Evolutionary conservation across 2,797 vertebrate species (phyloP).

Genomic region (Limnodromus scolopaceus): DNA sequence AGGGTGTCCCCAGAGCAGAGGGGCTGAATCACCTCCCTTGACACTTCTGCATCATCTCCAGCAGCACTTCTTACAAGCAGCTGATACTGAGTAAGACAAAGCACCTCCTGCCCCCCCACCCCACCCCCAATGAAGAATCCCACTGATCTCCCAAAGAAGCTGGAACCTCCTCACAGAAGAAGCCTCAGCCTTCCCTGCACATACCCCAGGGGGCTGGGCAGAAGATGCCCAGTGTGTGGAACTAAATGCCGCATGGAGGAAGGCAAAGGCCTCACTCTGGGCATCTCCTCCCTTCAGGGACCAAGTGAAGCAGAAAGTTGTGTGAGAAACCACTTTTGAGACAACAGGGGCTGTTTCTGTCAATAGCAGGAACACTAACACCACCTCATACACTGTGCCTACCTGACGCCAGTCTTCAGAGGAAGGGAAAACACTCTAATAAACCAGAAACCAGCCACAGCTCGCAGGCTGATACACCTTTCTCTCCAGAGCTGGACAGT

Average conservation of each 20-base stretch:
- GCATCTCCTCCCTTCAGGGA: neutral
- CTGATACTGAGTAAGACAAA: neutral
- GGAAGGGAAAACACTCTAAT: neutral
- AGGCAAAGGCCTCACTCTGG: neutral
- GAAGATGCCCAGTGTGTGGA: neutral
- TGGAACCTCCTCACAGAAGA: neutral
- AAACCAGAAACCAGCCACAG: neutral
- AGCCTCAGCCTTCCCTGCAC: neutral
- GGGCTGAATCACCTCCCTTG: too few relatives aligned
- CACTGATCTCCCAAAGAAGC: too few relatives aligned
- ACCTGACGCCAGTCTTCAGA: neutral
- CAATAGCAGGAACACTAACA: too few relatives aligned
- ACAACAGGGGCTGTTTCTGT: neutral
- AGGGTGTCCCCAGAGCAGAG: too few relatives aligned
- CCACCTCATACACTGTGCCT: neutral
- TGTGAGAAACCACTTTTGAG: neutral
- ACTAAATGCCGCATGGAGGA: accelerated
- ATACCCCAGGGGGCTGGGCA: accelerated
- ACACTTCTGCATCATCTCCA: neutral
- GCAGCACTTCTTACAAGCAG: neutral
- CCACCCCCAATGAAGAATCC: neutral
- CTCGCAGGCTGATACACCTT: too few relatives aligned
- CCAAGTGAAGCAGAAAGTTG: neutral
- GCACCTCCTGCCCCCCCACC: neutral
- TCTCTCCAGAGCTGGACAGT: neutral